These are phyloP conservation scores for Eristalis intricaria DNA, from an alignment of 2,888 invertebrate species.

Conservation along the genomic window DNA sequence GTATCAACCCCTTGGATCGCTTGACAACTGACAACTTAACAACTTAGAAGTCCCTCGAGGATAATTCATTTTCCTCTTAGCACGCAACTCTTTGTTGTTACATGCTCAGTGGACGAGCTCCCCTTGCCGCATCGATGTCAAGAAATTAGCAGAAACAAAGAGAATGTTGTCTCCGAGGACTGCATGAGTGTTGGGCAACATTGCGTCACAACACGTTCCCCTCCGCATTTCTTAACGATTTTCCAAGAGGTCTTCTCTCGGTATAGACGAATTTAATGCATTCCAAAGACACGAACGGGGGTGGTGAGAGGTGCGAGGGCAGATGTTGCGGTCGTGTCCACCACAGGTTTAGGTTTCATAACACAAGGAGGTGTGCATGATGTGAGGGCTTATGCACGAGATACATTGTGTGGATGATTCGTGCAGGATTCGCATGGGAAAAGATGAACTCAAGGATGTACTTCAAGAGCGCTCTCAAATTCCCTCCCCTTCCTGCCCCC, in stretches of 20 bases:
- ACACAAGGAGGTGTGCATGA: background rate
- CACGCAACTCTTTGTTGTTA: background rate
- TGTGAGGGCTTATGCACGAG: background rate
- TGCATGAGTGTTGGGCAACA: background rate
- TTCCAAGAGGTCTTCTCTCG: background rate
- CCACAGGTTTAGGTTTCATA: background rate
- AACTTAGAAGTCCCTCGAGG: background rate
- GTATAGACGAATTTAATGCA: background rate
- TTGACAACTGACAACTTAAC: slow-evolving; percentile 1
- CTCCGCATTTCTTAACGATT: background rate
- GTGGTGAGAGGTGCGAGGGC: background rate
- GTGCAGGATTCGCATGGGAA: background rate
- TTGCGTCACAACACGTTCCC: background rate
- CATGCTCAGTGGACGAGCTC: background rate
- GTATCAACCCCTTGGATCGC: background rate
- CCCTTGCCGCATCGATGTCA: background rate
- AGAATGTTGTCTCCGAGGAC: background rate
- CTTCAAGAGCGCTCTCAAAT: background rate
- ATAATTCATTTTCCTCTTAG: background rate
- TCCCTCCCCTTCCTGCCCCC: background rate
- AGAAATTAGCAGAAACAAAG: background rate
- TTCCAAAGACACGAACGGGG: background rate
- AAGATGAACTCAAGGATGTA: background rate
- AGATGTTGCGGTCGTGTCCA: background rate
- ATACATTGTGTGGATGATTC: background rate